Percentiles rank a stretch among this genome's conserved stretches.
Evolutionary conservation across 2,113 vertebrate species (phyloP).

Genomic region (Pagrus major): DNA sequence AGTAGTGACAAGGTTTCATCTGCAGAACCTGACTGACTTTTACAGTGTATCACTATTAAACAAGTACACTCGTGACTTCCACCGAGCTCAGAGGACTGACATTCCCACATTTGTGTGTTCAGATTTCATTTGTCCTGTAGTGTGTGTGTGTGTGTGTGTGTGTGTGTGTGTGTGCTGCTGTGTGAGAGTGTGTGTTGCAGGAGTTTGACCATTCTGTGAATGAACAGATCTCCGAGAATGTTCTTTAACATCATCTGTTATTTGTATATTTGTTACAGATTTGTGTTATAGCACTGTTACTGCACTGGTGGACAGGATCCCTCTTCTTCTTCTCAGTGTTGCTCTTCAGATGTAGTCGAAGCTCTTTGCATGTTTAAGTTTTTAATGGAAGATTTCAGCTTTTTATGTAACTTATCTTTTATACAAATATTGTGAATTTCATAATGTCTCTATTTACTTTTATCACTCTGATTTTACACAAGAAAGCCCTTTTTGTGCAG

Average conservation of each 20-base stretch:
- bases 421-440: slow-evolving; percentile 73
- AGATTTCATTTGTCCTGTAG: slow-evolving; percentile 54
- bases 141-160: slow-evolving; percentile 13
- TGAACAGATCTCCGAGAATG: slow-evolving; percentile 79
- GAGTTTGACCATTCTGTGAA: slow-evolving; percentile 82
- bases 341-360: slow-evolving; percentile 61
- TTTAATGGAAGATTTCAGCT: slow-evolving; percentile 57
- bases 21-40: slow-evolving; percentile 47
- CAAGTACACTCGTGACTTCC: slow-evolving; percentile 23
- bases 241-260: slow-evolving; percentile 57
- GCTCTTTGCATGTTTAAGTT: slow-evolving; percentile 71
- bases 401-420: slow-evolving; percentile 81
- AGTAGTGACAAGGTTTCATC: slow-evolving; percentile 40
- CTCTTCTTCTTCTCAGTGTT: slow-evolving; percentile 55
- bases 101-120: slow-evolving; percentile 62
- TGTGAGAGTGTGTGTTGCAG: slow-evolving; percentile 40
- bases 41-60: slow-evolving; percentile 52
- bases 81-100: slow-evolving; percentile 56
- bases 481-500: slow-evolving; percentile 48
- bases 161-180: slow-evolving; percentile 5
- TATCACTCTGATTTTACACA: slow-evolving; percentile 59
- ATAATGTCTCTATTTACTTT: slow-evolving; percentile 62
- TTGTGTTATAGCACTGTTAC: slow-evolving; percentile 65
- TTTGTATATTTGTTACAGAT: slow-evolving; percentile 58
- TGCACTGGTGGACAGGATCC: slow-evolving; percentile 39